Conservation (phyloP, 2,888 invertebrate species). For the Morinoia aosen region DNA sequence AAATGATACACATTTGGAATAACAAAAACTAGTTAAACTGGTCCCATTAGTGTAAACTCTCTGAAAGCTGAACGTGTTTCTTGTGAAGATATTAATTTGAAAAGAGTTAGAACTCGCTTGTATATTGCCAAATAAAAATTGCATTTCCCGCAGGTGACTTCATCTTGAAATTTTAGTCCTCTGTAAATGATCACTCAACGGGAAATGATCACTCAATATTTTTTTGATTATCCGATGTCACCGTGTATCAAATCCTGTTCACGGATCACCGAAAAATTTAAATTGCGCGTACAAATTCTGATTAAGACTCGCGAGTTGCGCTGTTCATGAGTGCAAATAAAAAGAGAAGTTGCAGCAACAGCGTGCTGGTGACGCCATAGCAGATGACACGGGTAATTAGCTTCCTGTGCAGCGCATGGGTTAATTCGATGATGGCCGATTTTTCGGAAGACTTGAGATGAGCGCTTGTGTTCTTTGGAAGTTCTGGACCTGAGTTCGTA, state of each 20-base stretch:
- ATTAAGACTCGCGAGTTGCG: not conserved
- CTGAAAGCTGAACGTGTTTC: no score
- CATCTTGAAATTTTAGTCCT: no score
- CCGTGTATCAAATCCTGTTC: not conserved
- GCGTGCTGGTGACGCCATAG: not conserved
- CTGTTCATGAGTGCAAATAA: not conserved
- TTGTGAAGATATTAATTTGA: no score
- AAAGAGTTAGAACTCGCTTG: no score
- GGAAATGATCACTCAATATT: no score
- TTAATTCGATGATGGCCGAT: not conserved
- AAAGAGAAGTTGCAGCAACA: not conserved
- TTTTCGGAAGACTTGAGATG: not conserved
- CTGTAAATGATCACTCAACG: no score
- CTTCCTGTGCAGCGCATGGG: not conserved
- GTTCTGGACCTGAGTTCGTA: not conserved
- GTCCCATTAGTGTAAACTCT: no score
- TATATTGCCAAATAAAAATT: no score
- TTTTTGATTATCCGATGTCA: not conserved
- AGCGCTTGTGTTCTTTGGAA: not conserved
- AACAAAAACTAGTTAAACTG: no score
- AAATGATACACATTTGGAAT: no score
- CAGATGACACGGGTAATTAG: not conserved
- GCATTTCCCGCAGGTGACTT: no score
- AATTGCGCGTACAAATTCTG: not conserved
- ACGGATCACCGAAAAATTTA: not conserved